phyloP scores from a whole-genome alignment of 2,888 invertebrate genomes.

The Athalia rosae region DNA sequence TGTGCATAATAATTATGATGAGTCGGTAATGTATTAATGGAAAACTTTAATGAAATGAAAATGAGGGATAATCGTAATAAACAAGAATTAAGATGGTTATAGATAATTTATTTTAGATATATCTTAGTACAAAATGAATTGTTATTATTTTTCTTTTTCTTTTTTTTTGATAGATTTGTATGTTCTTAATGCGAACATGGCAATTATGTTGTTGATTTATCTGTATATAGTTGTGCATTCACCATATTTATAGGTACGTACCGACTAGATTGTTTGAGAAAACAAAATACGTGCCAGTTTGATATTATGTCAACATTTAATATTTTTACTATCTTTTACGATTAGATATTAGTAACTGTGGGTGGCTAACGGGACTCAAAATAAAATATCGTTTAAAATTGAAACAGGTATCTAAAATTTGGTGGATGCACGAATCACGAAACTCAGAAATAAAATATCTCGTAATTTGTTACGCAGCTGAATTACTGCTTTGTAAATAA shows the following conservation, averaged over 20 bases:
- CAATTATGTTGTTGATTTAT: slow-evolving; percentile 55
- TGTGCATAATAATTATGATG: slow-evolving; percentile 8
- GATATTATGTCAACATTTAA: neutral
- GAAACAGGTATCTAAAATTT: slow-evolving; percentile 45
- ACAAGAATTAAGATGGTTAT: slow-evolving; percentile 50
- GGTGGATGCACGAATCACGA: slow-evolving; percentile 46
- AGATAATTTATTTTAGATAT: slow-evolving; percentile 60
- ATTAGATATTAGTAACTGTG: neutral
- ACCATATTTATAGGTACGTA: slow-evolving; percentile 43
- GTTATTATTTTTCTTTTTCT: slow-evolving; percentile 5
- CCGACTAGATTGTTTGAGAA: neutral
- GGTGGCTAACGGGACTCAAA: neutral
- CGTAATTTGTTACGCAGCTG: slow-evolving; percentile 52
- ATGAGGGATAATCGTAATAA: slow-evolving; percentile 42
- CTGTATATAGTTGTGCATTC: slow-evolving; percentile 50
- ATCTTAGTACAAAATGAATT: slow-evolving; percentile 32
- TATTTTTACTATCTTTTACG: neutral
- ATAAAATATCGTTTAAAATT: neutral
- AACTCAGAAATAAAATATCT: slow-evolving; percentile 45
- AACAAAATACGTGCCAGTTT: neutral
- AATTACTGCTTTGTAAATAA: slow-evolving; percentile 54
- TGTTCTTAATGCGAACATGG: slow-evolving; percentile 55
- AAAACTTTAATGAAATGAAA: slow-evolving; percentile 37
- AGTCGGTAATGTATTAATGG: slow-evolving; percentile 18
- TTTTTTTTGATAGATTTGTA: slow-evolving; percentile 63